Base-by-base conservation (phyloP, 1,140 invertebrate species). In the Phthorimaea operculella region DNA sequence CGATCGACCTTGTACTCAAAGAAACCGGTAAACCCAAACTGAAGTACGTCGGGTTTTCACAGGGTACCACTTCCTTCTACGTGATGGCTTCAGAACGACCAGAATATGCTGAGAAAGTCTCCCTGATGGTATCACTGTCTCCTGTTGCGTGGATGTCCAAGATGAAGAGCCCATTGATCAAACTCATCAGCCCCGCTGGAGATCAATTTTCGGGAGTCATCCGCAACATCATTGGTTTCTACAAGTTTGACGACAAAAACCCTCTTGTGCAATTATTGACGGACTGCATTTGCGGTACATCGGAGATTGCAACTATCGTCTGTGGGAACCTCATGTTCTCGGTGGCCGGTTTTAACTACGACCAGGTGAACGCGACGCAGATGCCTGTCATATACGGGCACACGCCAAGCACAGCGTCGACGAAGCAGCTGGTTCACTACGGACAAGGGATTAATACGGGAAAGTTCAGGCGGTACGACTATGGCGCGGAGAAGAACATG, bases 321-420 rank as follows among this genome's bases (percentile, higher is more conserved):
- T 91, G 90, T 62, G 75, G 76, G 6, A 89, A 90, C 60, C 60
- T 88, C 1, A 59, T 91, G 1, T 92, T 91, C 62, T 63, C 88
- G 3, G 57, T 90, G 0, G 75, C 73, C 63, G 90, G 88, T 51
- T 90, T 87, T 45, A 87, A 87, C 59, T 80, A 68, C 53, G 75
- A 70, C n/a, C 87, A 89, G 79, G 73, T 88, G 44, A 90, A 88
- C 55, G 33, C 16, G 87, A 88, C 88, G 34, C 81, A 90, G 60
- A 59, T 94, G 0, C 90, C 92, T 0, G 88, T 91, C 0, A 91
- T 95, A 68, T 80, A 92, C 4, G 87, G 88, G 12, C 92, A 97
- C 73, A 89, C 89, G 11, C 95, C 95, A 4, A 91, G 93, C 2
- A 94, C 94, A 1, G 88, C 93, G 1, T 94, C 94, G 0, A 88